Base-by-base conservation (phyloP, 2,888 invertebrate genomes). In the Anoplius nigerrimus region DNA sequence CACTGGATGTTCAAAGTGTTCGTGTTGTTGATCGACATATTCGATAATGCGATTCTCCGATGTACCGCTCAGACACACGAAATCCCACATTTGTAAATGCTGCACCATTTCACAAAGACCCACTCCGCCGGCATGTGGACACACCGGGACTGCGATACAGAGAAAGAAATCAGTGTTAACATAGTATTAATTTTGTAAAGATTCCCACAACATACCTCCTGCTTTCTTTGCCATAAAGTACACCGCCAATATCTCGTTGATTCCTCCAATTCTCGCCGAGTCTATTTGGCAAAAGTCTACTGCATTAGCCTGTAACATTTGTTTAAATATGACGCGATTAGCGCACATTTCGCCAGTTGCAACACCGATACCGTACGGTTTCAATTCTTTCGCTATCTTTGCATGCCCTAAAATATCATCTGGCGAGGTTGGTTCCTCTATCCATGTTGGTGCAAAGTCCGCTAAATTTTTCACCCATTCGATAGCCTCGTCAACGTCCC, bases 81-180 rank as follows among this genome's bases (percentile, higher is more conserved):
- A 97, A 89, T 97, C 97, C 94, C 96, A 97, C 90, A 94, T 93
- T 89, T 97, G 95, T 53, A 97, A 90, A 89, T 98, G 97, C 81
- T 97, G 97, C 1, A 97, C 96, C 93, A 97, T 95, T 90, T 97
- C 97, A 84, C 97, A 97, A 2, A 98, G 91, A 2, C 97, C 97
- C 11, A 97, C 94, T 6, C 97, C 98, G n/a, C 97, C 98, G 68
- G 97, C 97, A 90, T 98, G 97, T 0, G 98, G 97, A 86, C 97
- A 97, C 0, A 98, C 96, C 83, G 96, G 96, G 16, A 97, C 97
- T 97, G 88, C 21, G 90, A 87, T 16, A 11, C 18, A 34, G 0
- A n/a, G 66, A 2, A 0, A 67, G 45, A n/a, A 15, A 54, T 53
- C 15, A 22, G 16, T 4, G 2, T 27, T 2, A 24, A 18, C 3